phyloP scores from a whole-genome alignment of 2,888 invertebrate species.

The Bedellia somnulentella region DNA sequence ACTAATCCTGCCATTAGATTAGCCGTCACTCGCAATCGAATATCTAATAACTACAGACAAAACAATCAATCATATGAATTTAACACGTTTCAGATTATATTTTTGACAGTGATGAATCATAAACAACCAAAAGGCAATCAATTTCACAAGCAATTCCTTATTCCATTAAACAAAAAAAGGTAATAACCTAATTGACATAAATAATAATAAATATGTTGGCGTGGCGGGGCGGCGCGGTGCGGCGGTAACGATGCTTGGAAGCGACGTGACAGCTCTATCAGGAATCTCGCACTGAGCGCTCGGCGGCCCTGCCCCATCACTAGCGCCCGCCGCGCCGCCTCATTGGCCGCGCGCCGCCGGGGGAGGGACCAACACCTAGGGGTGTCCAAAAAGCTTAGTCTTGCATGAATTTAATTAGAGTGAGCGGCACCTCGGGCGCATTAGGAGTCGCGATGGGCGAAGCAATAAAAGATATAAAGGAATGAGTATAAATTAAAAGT shows the following conservation, averaged over 20 bases:
- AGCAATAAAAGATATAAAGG: slow-evolving; percentile 63
- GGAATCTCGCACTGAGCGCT: slow-evolving; percentile 38
- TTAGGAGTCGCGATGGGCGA: slow-evolving; percentile 61
- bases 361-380: slow-evolving; percentile 20
- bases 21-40: slow-evolving; percentile 21
- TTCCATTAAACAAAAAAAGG: slow-evolving; percentile 61
- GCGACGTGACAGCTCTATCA: slow-evolving; percentile 59
- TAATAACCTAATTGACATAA: slow-evolving; percentile 62
- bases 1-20: slow-evolving; percentile 29
- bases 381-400: slow-evolving; percentile 46
- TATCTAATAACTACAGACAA: slow-evolving; percentile 29
- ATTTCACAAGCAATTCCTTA: slow-evolving; percentile 58
- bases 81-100: slow-evolving; percentile 54
- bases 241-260: slow-evolving; percentile 53
- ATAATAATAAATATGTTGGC: slow-evolving; percentile 61
- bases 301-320: slow-evolving; percentile 18
- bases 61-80: slow-evolving; percentile 57
- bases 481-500: slow-evolving; percentile 63
- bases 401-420: slow-evolving; percentile 62
- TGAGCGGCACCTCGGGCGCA: slow-evolving; percentile 58
- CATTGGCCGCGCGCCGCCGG: slow-evolving; percentile 22
- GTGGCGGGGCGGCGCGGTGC: slow-evolving; percentile 52
- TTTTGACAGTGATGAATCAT: slow-evolving; percentile 59
- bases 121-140: slow-evolving; percentile 56
- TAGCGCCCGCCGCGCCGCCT: slow-evolving; percentile 16